Evolutionary conservation across 2,888 invertebrate species (phyloP), one percentile per base, ranked within the genome.

Genomic region (Parnassius apollo): DNA sequence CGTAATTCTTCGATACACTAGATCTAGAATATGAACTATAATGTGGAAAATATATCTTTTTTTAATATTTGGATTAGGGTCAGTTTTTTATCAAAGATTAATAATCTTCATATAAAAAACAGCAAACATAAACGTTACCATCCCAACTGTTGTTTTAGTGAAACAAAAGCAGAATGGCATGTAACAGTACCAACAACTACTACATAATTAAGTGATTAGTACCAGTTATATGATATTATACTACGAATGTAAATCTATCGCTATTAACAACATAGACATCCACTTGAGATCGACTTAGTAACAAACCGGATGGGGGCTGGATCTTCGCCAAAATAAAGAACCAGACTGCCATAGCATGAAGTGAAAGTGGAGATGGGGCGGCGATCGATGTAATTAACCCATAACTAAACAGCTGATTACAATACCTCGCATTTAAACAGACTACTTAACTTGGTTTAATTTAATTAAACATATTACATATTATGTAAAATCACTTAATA

Each of bases 271-370:
- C 52, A 57, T 54, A 62, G 51, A 58, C 44, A 57, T 13, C 45
- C 42, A 54, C 58, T 62, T 52, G 46, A 61, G 35, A 58, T 54
- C 53, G 44, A 58, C 62, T 62, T 81, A 77, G 81, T 75, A 81
- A 81, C 82, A 77, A 71, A 72, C 73, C 64, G 69, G 75, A 75
- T 75, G 44, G 65, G 65, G 13, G 49, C 81, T 89, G 87, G 87
- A 82, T 66, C 65, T 65, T 68, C 76, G 88, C 88, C 89, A 89
- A 88, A 82, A 82, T 78, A 82, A 81, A 80, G 79, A 74, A 74
- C 69, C 70, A 71, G 69, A 75, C 71, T 77, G 75, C 80, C 71
- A 76, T 78, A 74, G 75, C 80, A 72, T 76, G 70, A 68, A 74
- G 75, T 81, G 86, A 88, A 87, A 71, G 70, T 72, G 67, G 68